A percentile compares a stretch with the other conserved stretches of the same genome.
phyloP scores from a whole-genome alignment of 2,797 vertebrate genomes.

The Thunnus albacares region DNA sequence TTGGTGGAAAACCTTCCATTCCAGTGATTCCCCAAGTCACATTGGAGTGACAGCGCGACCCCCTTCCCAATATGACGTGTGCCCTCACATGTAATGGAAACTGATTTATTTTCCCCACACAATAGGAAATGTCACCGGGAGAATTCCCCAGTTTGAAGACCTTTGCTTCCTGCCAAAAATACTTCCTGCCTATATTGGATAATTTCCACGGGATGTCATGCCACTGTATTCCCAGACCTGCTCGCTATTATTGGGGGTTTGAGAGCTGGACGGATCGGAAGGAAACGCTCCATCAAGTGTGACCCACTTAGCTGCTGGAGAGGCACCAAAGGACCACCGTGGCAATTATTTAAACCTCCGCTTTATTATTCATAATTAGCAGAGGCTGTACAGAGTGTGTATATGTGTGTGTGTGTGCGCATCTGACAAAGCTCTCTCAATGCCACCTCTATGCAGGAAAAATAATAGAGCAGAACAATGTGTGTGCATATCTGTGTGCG shows the following conservation, averaged over 20 bases:
- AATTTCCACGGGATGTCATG: constrained; percentile 58
- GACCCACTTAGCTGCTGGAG: constrained; percentile 85
- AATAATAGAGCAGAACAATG: constrained; percentile 60
- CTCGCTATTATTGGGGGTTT: constrained; percentile 60
- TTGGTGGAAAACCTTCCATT: constrained; percentile 7
- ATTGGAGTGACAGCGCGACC: neutral
- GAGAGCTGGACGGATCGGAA: constrained; percentile 65
- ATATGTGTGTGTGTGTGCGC: neutral
- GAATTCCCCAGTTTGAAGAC: constrained; percentile 57
- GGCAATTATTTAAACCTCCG: constrained; percentile 82
- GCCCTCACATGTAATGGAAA: constrained; percentile 58
- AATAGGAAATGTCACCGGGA: constrained; percentile 53
- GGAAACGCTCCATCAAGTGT: constrained; percentile 80
- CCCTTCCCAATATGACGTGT: constrained; percentile 32
- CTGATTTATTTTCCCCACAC: constrained; percentile 52
- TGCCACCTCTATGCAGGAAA: constrained; percentile 39
- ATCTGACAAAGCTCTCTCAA: constrained; percentile 45
- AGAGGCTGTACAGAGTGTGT: constrained; percentile 50
- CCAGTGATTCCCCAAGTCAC: constrained; percentile 36
- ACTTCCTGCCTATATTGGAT: constrained; percentile 58
- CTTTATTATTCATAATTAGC: constrained; percentile 87
- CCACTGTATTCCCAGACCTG: constrained; percentile 59
- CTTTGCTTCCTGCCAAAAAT: constrained; percentile 67
- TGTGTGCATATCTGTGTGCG: constrained; percentile 20
- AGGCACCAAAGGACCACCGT: constrained; percentile 79